These are phyloP conservation scores for Andrena cerasifolii DNA, from an alignment of 1,140 invertebrate species.

Conservation along the genomic window DNA sequence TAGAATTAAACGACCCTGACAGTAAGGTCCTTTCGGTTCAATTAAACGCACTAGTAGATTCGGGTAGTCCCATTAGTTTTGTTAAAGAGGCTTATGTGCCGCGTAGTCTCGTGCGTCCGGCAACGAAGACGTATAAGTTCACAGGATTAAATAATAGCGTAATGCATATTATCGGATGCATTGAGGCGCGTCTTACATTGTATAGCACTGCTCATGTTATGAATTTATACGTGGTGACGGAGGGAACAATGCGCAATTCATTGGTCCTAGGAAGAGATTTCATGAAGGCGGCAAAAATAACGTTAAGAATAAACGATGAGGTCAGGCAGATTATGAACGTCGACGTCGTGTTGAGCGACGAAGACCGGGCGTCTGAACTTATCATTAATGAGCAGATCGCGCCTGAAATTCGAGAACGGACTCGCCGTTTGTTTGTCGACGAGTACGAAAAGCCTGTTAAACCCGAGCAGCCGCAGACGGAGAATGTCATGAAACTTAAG, in stretches of 20 bases:
- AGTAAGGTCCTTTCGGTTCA: background rate
- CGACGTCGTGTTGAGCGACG: background rate
- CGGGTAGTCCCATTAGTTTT: slow-evolving; percentile 35
- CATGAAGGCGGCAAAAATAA: background rate
- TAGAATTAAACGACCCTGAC: background rate
- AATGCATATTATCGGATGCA: slow-evolving; percentile 3
- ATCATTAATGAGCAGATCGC: slow-evolving; percentile 19
- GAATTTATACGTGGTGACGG: background rate
- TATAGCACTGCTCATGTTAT: background rate
- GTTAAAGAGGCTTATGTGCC: slow-evolving; percentile 19
- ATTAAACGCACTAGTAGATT: background rate
- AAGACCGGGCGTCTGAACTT: background rate
- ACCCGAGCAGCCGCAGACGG: background rate
- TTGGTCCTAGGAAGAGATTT: slow-evolving; percentile 28
- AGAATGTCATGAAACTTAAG: slow-evolving; percentile 14
- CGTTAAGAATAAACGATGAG: background rate
- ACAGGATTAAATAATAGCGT: slow-evolving; percentile 13
- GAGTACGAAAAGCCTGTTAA: background rate
- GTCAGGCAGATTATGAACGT: slow-evolving; percentile 37
- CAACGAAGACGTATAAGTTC: background rate
- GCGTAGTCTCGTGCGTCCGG: background rate
- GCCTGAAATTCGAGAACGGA: background rate
- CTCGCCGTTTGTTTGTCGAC: background rate
- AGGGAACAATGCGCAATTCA: background rate
- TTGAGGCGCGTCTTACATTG: background rate